These are phyloP conservation scores for Copidosoma floridanum DNA, from an alignment of 1,140 invertebrate species.

Conservation along the genomic window DNA sequence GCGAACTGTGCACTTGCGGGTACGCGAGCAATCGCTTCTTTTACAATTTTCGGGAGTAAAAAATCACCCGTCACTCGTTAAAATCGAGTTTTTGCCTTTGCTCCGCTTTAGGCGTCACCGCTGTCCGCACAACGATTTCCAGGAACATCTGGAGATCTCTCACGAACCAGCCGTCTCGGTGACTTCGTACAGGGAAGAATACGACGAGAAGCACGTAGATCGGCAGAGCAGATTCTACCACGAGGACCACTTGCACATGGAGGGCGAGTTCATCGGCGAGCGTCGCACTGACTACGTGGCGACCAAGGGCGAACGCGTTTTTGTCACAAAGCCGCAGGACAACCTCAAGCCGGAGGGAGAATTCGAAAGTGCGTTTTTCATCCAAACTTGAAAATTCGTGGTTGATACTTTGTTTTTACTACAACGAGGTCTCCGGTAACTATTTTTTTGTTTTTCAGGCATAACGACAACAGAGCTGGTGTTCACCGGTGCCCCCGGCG, in stretches of 20 bases:
- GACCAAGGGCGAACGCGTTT: slow-evolving; percentile 50
- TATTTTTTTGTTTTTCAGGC: slow-evolving; percentile 49
- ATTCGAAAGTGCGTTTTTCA: slow-evolving; percentile 51
- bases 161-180: slow-evolving; percentile 57
- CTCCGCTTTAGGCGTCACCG: slow-evolving; percentile 60
- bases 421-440: too few species aligned
- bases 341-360: slow-evolving; percentile 58
- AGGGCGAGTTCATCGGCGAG: slow-evolving; percentile 53
- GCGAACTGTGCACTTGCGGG: slow-evolving; percentile 88
- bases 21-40: slow-evolving; percentile 59
- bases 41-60: too few species aligned
- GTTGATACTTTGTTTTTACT: too few species aligned
- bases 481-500: slow-evolving; percentile 63
- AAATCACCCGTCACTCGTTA: too few species aligned
- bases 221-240: slow-evolving; percentile 44
- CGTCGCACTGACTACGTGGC: slow-evolving; percentile 44
- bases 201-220: slow-evolving; percentile 64
- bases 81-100: too few species aligned
- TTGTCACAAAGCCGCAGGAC: slow-evolving; percentile 46
- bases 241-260: slow-evolving; percentile 50
- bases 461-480: slow-evolving; percentile 65
- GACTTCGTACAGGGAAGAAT: slow-evolving; percentile 66
- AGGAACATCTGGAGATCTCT: slow-evolving; percentile 61
- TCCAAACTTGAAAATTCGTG: too few species aligned
- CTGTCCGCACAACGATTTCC: slow-evolving; percentile 63